A percentile compares a stretch with the other conserved stretches of the same genome.
These are phyloP conservation scores for Drosophila tropicalis DNA, from an alignment of 1,140 invertebrate species.

Conservation along the genomic window DNA sequence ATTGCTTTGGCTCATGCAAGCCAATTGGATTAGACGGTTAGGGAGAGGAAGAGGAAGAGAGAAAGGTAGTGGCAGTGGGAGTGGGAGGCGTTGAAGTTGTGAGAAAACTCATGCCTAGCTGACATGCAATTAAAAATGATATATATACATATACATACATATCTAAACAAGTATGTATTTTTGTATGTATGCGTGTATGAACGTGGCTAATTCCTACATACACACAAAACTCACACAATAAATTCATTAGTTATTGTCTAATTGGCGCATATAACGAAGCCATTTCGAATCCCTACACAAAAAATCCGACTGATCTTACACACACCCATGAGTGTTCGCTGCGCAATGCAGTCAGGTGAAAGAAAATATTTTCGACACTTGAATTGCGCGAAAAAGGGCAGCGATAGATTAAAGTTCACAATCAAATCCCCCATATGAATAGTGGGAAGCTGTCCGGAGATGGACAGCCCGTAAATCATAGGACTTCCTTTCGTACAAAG, in stretches of 20 bases:
- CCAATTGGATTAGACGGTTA: constrained; percentile 30
- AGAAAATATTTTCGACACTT: background rate
- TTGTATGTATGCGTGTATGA: background rate
- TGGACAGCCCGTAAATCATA: no score
- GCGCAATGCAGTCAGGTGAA: background rate
- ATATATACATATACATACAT: no score
- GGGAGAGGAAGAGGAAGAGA: constrained; percentile 23
- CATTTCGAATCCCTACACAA: constrained; percentile 45
- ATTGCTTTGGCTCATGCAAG: constrained; percentile 69
- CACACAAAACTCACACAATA: constrained; percentile 59
- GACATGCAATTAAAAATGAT: constrained; percentile 74
- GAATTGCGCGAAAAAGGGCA: background rate
- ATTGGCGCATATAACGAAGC: constrained; percentile 77
- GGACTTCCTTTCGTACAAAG: no score
- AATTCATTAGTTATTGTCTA: constrained; percentile 79
- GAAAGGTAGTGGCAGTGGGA: constrained; percentile 6
- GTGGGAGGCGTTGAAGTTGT: constrained; percentile 43
- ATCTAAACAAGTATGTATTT: constrained; percentile 28
- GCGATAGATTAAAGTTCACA: no score
- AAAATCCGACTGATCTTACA: no score
- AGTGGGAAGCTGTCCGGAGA: no score
- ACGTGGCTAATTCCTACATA: background rate
- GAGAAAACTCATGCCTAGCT: constrained; percentile 61
- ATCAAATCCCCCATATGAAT: no score
- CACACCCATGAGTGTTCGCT: no score